Evolutionary conservation across 2,888 invertebrate species (phyloP).

Genomic region (Bhutanitis thaidina): DNA sequence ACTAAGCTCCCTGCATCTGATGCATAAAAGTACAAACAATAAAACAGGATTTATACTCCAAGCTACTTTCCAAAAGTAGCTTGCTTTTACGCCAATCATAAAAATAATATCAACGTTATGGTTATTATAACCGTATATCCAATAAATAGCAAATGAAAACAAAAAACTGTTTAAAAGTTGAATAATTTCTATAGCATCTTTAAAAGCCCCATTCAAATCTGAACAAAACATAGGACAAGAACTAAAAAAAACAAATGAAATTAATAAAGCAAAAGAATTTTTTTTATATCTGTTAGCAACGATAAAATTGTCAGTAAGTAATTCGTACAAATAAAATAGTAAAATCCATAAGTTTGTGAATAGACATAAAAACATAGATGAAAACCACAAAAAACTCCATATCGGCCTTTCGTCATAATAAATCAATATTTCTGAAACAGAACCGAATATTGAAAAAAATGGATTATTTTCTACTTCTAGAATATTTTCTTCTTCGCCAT

Average conservation of each 20-base stretch:
- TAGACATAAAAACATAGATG: slow-evolving; percentile 44
- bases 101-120: slow-evolving; percentile 66
- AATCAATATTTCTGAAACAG: slow-evolving; percentile 54
- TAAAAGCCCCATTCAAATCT: slow-evolving; percentile 49
- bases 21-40: slow-evolving; percentile 35
- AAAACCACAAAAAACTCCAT: slow-evolving; percentile 62
- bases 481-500: slow-evolving; percentile 60
- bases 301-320: slow-evolving; percentile 30
- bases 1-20: slow-evolving; percentile 32
- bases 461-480: slow-evolving; percentile 47
- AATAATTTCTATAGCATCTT: slow-evolving; percentile 48
- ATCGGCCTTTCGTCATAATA: slow-evolving; percentile 52
- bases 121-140: slow-evolving; percentile 59
- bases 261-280: slow-evolving; percentile 33
- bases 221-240: slow-evolving; percentile 59
- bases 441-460: slow-evolving; percentile 51
- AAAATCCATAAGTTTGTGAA: slow-evolving; percentile 54
- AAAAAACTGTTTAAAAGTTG: slow-evolving; percentile 51
- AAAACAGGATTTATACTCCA: slow-evolving; percentile 59
- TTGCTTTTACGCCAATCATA: slow-evolving; percentile 69
- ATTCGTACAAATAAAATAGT: slow-evolving; percentile 46
- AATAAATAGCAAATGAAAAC: slow-evolving; percentile 58
- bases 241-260: slow-evolving; percentile 35
- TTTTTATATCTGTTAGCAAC: slow-evolving; percentile 37
- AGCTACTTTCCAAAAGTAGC: slow-evolving; percentile 55